Evolutionary conservation across 2,797 vertebrate genomes (phyloP), one percentile per base, ranked within the genome.

Genomic region (Cuniculus paca): DNA sequence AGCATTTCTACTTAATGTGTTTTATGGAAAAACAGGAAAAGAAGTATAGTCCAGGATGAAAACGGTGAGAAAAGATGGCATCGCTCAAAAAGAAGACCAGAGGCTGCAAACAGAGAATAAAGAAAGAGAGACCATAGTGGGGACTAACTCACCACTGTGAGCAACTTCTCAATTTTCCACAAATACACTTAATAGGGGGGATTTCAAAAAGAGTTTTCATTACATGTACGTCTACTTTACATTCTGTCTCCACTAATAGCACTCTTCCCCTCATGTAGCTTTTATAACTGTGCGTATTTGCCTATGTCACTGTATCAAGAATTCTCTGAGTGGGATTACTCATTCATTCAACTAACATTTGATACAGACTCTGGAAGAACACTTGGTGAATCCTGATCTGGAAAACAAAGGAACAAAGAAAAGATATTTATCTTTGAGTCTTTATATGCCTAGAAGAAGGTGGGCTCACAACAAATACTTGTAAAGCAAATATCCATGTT

Each of bases 381-480:
- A 7, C 54, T 61, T 24, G 22, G 31, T 42, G n/a, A 34, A 5
- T 95, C 58, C 14, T 19, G 11, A 81, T 86, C 42, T 87, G 54
- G 70, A 74, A 88, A 79, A 24, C 60, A 58, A 63, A 91, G 20
- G 6, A 31, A n/a, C 34, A 72, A 82, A 70, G n/a, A 20, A 82
- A 77, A 88, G 13, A 45, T 48, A 6, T n/a, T 48, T 63, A n/a
- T 78, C 20, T 42, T 91, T 31, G 3, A 54, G n/a, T 72, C 24
- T 95, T 50, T 65, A 22, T 77, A 28, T 42, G 39, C 36, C 79
- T 86, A 10, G 19, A 81, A 86, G 65, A 97, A 86, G n/a, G 34
- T 14, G 1, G 10, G 20, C n/a, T 81, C 36, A 61, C 11, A 39
- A 50, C 6, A 28, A 42, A 88, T 42, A 68, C 50, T 68, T 87